phyloP scores from a whole-genome alignment of 2,113 vertebrate species.

The Rynchops niger region DNA sequence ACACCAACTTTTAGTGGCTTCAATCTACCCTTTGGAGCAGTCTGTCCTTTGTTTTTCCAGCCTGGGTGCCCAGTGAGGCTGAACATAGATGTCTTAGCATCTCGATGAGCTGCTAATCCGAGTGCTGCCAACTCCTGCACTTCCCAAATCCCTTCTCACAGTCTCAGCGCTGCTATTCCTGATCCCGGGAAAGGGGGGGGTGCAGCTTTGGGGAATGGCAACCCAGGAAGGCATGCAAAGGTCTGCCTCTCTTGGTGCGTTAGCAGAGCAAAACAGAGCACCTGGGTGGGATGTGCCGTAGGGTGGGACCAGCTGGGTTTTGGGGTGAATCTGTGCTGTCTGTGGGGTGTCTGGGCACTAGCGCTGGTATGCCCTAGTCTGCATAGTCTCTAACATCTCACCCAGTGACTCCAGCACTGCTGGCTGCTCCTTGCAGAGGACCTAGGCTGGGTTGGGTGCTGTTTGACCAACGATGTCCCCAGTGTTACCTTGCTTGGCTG shows the following conservation, averaged over 20 bases:
- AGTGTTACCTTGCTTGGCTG: background rate
- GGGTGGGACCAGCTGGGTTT: background rate
- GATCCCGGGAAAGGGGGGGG: background rate
- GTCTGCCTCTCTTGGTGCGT: background rate
- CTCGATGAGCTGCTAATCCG: fast-evolving
- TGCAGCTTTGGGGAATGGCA: background rate
- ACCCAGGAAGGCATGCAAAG: background rate
- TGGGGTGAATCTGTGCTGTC: background rate
- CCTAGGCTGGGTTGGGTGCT: background rate
- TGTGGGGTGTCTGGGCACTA: background rate
- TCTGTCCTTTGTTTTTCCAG: background rate
- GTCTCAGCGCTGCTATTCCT: background rate
- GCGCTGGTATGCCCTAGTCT: background rate
- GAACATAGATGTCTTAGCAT: background rate
- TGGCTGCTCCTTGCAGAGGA: background rate
- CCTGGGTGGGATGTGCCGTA: background rate
- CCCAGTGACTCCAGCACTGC: background rate
- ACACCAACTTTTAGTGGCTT: background rate
- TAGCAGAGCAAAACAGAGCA: background rate
- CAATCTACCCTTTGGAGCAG: fast-evolving
- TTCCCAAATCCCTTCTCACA: background rate
- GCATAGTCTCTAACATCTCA: background rate
- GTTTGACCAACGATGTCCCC: background rate
- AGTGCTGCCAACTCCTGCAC: background rate
- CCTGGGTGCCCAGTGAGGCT: background rate